A percentile compares a stretch with the other conserved stretches of the same genome.
Conservation (phyloP, 2,113 vertebrate genomes). For the Machaerirhynchus nigripectus region DNA sequence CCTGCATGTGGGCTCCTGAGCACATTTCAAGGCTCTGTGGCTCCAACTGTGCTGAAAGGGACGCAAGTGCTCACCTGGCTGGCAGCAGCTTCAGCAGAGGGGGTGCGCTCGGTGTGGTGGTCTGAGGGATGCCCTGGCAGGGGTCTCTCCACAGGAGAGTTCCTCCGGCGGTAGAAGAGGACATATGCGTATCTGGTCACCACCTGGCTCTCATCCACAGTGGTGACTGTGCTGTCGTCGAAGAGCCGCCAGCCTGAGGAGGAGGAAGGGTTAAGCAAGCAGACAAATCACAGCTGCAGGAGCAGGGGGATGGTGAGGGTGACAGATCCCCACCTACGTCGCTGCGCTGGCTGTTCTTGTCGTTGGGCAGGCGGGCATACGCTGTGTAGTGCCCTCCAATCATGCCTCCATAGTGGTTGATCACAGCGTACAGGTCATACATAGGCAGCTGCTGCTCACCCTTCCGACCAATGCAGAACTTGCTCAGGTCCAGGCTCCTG, state of each 20-base stretch:
- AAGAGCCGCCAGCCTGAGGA: slow-evolving; percentile 93
- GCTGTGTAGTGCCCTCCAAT: slow-evolving; percentile 98
- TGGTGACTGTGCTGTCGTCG: slow-evolving; percentile 96
- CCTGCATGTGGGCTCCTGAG: neutral
- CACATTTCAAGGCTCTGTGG: neutral
- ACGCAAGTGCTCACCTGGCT: slow-evolving; percentile 86
- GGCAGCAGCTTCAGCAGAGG: slow-evolving; percentile 80
- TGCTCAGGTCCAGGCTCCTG: slow-evolving; percentile 94
- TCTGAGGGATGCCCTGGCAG: slow-evolving; percentile 75
- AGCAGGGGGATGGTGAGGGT: rapidly evolving
- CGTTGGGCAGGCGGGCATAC: slow-evolving; percentile 89
- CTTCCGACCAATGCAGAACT: slow-evolving; percentile 97
- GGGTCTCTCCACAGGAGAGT: slow-evolving; percentile 95
- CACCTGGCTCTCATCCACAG: slow-evolving; percentile 95
- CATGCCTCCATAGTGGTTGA: slow-evolving; percentile 98
- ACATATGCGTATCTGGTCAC: slow-evolving; percentile 96
- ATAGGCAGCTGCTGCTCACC: slow-evolving; percentile 90
- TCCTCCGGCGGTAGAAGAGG: slow-evolving; percentile 93
- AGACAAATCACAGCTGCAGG: rapidly evolving
- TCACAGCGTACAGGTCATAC: slow-evolving; percentile 96
- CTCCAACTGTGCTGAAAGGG: neutral
- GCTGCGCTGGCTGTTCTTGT: slow-evolving; percentile 97
- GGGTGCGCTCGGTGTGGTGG: slow-evolving; percentile 56
- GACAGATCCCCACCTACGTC: slow-evolving; percentile 87
- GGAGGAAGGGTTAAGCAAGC: slow-evolving; percentile 2